Percentiles rank a stretch among this genome's conserved stretches.
phyloP scores from a whole-genome alignment of 2,888 invertebrate species.

The Escarpia spicata region DNA sequence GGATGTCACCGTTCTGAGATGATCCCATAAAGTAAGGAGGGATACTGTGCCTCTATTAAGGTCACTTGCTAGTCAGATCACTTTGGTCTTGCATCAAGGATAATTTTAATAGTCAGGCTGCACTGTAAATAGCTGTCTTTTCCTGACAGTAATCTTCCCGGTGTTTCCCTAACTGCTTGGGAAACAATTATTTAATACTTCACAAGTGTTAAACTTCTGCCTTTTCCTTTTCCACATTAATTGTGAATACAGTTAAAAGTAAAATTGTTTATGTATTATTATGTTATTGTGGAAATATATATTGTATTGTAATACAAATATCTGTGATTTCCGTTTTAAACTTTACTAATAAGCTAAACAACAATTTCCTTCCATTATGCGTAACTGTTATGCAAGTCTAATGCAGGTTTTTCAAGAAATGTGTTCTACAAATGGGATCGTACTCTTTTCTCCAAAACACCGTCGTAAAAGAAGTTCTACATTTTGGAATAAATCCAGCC shows the following conservation, averaged over 20 bases:
- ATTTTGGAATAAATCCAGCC: not conserved
- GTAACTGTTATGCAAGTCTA: not conserved
- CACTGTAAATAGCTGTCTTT: not conserved
- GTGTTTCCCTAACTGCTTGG: not conserved
- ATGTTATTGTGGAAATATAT: no score
- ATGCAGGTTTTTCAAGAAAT: not conserved
- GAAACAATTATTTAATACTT: no score
- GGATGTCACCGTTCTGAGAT: no score
- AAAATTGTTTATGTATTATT: no score
- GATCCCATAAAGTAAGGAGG: no score
- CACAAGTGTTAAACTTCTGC: no score
- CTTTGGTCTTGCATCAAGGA: no score
- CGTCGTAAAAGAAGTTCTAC: not conserved
- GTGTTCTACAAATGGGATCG: not conserved
- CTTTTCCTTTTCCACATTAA: no score
- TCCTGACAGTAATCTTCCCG: not conserved
- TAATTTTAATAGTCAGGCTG: not conserved
- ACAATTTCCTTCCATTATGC: not conserved
- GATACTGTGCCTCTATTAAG: no score
- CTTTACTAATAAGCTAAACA: not conserved
- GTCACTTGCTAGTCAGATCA: no score
- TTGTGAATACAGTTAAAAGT: no score
- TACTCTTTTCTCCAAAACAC: not conserved
- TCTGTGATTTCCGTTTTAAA: not conserved
- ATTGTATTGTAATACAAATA: not conserved